phyloP scores from a whole-genome alignment of 2,888 invertebrate species.

The Diadromus collaris region DNA sequence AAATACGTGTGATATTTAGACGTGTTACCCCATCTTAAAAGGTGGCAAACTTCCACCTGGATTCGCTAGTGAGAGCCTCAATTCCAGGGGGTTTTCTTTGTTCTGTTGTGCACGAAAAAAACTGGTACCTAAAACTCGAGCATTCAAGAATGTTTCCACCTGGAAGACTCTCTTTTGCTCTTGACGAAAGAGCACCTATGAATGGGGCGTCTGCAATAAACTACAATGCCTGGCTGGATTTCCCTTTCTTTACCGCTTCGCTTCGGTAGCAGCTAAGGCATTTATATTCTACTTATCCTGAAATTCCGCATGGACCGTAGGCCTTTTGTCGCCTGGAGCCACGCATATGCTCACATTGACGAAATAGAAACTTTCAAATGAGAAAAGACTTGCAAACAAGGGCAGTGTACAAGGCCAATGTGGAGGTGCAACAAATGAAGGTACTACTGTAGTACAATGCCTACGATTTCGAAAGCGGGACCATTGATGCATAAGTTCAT shows the following conservation, averaged over 20 bases:
- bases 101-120: constrained; percentile 1
- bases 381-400: not conserved
- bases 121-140: constrained; percentile 35
- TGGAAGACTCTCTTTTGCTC: constrained; percentile 31
- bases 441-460: not conserved
- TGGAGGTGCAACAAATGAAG: not conserved
- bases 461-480: not conserved
- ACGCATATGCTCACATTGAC: not conserved
- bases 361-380: not conserved
- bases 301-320: not conserved
- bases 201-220: constrained; percentile 19
- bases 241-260: constrained; percentile 31
- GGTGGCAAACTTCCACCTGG: not conserved
- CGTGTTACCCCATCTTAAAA: no score
- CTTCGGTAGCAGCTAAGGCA: constrained; percentile 20
- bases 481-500: not conserved
- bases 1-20: no score
- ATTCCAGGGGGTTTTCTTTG: constrained; percentile 28
- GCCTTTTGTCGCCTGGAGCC: not conserved
- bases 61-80: constrained; percentile 2
- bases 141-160: constrained; percentile 46
- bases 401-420: not conserved
- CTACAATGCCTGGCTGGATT: constrained; percentile 33
- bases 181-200: constrained; percentile 24
- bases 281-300: not conserved